Percentiles rank a stretch among this genome's conserved stretches.
phyloP scores from a whole-genome alignment of 2,797 vertebrate genomes.

The Prionace glauca region DNA sequence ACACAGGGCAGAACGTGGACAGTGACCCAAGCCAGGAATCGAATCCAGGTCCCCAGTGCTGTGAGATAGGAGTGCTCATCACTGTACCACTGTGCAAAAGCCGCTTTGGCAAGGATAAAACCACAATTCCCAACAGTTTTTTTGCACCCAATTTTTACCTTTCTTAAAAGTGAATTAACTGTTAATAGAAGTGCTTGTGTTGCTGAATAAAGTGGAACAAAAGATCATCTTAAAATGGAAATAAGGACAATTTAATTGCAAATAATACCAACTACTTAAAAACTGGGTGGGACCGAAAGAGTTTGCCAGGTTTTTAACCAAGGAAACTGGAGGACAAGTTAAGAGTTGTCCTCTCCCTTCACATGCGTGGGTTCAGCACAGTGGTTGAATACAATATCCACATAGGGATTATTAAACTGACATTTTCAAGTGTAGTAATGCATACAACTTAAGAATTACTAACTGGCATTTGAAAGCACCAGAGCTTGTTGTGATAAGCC shows the following conservation, averaged over 20 bases:
- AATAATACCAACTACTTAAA: background rate
- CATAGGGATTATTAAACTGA: background rate
- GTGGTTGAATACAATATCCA: background rate
- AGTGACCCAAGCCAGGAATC: no score
- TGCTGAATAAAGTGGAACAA: background rate
- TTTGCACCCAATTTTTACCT: slow-evolving; percentile 4
- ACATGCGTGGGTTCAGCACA: background rate
- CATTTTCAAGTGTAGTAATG: background rate
- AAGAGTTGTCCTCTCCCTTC: background rate
- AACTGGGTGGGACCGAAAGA: background rate
- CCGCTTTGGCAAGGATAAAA: background rate
- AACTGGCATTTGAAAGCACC: background rate
- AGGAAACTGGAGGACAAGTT: background rate
- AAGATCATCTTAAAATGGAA: background rate
- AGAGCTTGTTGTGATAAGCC: background rate
- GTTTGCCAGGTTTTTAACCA: background rate
- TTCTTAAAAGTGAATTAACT: background rate
- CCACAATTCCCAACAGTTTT: background rate
- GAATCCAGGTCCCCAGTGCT: no score
- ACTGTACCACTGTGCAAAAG: no score
- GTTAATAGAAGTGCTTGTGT: background rate
- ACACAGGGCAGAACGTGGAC: no score
- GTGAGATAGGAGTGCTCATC: no score
- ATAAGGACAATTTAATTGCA: background rate
- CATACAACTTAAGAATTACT: background rate